Base-by-base conservation (phyloP, 2,797 vertebrate species). In the Triplophysa yarkandensis region DNA sequence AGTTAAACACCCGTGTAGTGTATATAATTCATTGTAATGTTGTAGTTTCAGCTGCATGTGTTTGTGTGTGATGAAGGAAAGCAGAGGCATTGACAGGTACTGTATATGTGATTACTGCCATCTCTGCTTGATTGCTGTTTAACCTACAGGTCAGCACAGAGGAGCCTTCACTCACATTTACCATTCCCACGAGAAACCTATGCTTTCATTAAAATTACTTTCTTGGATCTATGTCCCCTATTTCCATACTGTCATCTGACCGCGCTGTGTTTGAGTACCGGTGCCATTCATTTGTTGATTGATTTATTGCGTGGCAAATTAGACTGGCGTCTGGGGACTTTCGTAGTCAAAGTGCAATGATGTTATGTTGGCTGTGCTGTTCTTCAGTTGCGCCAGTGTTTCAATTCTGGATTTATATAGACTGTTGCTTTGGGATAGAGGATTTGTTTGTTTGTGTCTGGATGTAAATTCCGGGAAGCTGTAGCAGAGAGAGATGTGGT, bases 71-170 rank as follows among this genome's bases (percentile, higher is more conserved):
- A 68, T 62, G 71, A 5, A 68, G 25, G 13, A 36, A 25, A 68
- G 63, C 21, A 21, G 50, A 10, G 14, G 57, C 27, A 30, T 27
- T 71, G 68, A 67, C 62, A 71, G 52, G 48, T 54, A 64, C 17
- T 65, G 50, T 57, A 69, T 79, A 36, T 77, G 44, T 80, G 74
- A 81, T 80, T 76, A 76, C 66, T 57, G 61, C 72, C 74, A 61
- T 76, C 50, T 48, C 39, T 25, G 64, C 58, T 65, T 81, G 76
- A 80, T 76, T 80, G 71, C 48, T 78, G 77, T 81, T 81, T 81
- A 81, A 80, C 82, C 80, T 73, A 48, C 67, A 43, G 77, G 80
- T 83, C 75, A 74, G 23, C 69, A 52, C 13, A 52, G 54, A 21
- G 36, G 19, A 75, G 55, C 72, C 72, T 76, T 82, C 76, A 71